These are phyloP conservation scores for Hipparchia semele DNA, from an alignment of 2,888 invertebrate genomes.

Conservation along the genomic window DNA sequence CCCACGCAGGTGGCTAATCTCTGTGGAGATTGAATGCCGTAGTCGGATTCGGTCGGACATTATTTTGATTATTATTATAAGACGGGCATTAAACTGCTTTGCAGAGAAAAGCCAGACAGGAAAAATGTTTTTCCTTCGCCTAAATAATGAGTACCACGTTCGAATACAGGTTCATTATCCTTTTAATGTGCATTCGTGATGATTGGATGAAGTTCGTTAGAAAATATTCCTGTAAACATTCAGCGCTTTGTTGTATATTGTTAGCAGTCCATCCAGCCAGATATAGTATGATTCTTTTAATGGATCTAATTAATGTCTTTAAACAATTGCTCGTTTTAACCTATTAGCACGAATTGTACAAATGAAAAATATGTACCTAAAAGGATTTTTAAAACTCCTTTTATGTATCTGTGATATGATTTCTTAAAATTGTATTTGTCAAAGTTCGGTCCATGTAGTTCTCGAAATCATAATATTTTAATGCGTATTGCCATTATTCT, in stretches of 20 bases:
- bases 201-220: conserved; percentile 14
- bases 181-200: conserved; percentile 16
- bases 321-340: conserved; percentile 12
- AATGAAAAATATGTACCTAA: neutral
- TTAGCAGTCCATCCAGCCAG: neutral
- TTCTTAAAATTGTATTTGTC: neutral
- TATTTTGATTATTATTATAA: too few relatives aligned
- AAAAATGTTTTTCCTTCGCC: conserved; percentile 9
- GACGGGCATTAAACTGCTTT: neutral
- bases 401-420: neutral
- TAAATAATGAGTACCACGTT: conserved; percentile 8
- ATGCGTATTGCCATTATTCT: too few relatives aligned
- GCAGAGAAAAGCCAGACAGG: conserved; percentile 19
- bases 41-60: too few relatives aligned
- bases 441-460: neutral
- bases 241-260: neutral
- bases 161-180: conserved; percentile 22
- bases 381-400: neutral
- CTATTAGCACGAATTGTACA: conserved; percentile 13
- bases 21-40: too few relatives aligned
- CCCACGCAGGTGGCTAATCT: too few relatives aligned
- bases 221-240: conserved; percentile 12
- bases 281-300: conserved; percentile 5
- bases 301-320: conserved; percentile 22
- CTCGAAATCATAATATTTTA: too few relatives aligned